phyloP scores from a whole-genome alignment of 2,797 vertebrate species.

The Botia kubotai region DNA sequence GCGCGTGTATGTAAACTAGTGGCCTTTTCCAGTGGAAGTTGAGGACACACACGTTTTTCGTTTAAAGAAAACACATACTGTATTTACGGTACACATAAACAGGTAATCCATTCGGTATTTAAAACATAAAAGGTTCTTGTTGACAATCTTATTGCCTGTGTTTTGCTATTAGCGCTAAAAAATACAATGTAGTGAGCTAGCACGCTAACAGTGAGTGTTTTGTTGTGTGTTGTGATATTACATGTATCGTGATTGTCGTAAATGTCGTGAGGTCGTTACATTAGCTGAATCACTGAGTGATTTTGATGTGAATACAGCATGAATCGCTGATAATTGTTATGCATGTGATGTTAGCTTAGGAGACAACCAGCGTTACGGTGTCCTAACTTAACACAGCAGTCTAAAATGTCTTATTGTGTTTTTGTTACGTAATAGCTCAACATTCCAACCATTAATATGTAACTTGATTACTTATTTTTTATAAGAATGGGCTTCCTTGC shows the following conservation, averaged over 20 bases:
- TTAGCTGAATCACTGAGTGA: not conserved
- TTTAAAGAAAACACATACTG: not conserved
- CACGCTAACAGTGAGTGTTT: conserved; percentile 13
- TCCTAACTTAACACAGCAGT: not conserved
- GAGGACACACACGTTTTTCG: not conserved
- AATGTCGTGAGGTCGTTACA: not conserved
- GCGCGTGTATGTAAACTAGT: conserved; percentile 13
- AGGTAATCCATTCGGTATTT: conserved; percentile 7
- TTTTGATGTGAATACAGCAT: not conserved
- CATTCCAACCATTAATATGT: not conserved
- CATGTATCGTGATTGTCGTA: not conserved
- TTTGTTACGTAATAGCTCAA: not conserved
- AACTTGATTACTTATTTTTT: not conserved
- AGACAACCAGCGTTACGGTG: not conserved
- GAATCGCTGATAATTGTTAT: not conserved
- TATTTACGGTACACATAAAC: conserved; percentile 29
- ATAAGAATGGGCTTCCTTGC: too few relatives aligned
- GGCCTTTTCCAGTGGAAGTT: conserved; percentile 16
- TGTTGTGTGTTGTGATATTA: not conserved
- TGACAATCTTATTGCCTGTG: not conserved
- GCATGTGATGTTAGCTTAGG: not conserved
- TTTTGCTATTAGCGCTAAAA: not conserved
- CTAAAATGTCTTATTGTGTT: not conserved
- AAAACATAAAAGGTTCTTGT: too few relatives aligned
- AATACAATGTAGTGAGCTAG: not conserved